Base-by-base conservation (phyloP, 2,797 vertebrate species). In the Oreonectes daqikongensis region DNA sequence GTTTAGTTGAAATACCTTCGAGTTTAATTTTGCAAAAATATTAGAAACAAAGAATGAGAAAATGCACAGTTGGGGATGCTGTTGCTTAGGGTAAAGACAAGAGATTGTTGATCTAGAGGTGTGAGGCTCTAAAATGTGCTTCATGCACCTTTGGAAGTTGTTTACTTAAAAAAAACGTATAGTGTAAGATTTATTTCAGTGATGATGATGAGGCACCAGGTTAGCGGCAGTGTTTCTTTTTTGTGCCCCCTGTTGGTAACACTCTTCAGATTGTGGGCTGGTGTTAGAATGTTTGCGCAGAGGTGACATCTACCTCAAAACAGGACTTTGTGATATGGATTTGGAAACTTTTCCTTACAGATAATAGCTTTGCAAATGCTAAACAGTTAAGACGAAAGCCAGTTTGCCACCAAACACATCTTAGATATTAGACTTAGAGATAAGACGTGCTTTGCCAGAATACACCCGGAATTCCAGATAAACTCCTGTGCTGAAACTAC, bases 391-490 rank as follows among this genome's bases (percentile, higher is more conserved):
- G 17, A 32, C 9, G 28, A n/a, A 48, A 72, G 46, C 7, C 3
- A n/a, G 8, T 32, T 4, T n/a, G 18, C 3, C 15, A 63, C 20
- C n/a, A 53, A 69, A 69, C 30, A 28, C 14, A 52, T 52, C 15
- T 63, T 38, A 63, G 28, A 15, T 40, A 26, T 52, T 30, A 14
- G 7, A 46, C 11, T 60, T 64, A 28, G 22, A 53, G 32, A 74
- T 53, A 53, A 74, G 6, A 40, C 20, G 30, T 5, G 32, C 26
- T 57, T 46, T 22, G 18, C 35, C 32, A 55, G 63, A 66, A 75
- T 20, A 55, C 18, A 52, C 22, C 12, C 30, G 44, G 24, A 66
- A 57, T 75, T 75, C 63, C n/a, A 67, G 35, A 57, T 67, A 12
- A 44, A 44, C 63, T 20, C 66, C 26, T 18, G 2, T n/a, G 38